Percentiles rank a stretch among this genome's conserved stretches.
These are phyloP conservation scores for Callospermophilus lateralis DNA, from an alignment of 2,113 vertebrate species.

Conservation along the genomic window DNA sequence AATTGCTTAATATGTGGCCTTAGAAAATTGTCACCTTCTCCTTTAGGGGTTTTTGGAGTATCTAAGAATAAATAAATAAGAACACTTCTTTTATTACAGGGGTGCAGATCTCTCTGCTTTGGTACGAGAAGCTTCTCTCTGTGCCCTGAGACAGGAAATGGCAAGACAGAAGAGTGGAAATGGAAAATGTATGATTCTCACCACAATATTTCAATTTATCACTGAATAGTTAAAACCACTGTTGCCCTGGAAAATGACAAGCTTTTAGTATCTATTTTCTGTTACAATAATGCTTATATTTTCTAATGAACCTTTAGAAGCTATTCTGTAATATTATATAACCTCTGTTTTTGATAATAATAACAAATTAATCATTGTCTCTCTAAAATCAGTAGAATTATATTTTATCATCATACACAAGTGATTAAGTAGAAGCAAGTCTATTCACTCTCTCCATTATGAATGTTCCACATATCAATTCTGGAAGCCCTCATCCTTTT, in stretches of 20 bases:
- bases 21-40: neutral
- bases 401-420: neutral
- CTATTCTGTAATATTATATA: neutral
- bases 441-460: neutral
- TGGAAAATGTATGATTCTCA: slow-evolving; percentile 81
- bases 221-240: neutral
- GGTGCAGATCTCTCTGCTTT: slow-evolving; percentile 96
- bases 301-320: neutral
- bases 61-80: neutral
- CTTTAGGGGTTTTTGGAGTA: neutral
- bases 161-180: slow-evolving; percentile 59
- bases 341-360: neutral
- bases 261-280: neutral
- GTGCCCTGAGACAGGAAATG: slow-evolving; percentile 90
- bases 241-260: neutral
- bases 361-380: neutral
- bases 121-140: slow-evolving; percentile 95
- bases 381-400: neutral
- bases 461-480: neutral
- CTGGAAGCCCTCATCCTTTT: neutral
- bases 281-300: neutral
- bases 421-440: neutral
- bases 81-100: slow-evolving; percentile 81
- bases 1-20: neutral
- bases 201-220: neutral